Evolutionary conservation across 2,888 invertebrate species (phyloP).

Genomic region (Herminia tarsipennalis): DNA sequence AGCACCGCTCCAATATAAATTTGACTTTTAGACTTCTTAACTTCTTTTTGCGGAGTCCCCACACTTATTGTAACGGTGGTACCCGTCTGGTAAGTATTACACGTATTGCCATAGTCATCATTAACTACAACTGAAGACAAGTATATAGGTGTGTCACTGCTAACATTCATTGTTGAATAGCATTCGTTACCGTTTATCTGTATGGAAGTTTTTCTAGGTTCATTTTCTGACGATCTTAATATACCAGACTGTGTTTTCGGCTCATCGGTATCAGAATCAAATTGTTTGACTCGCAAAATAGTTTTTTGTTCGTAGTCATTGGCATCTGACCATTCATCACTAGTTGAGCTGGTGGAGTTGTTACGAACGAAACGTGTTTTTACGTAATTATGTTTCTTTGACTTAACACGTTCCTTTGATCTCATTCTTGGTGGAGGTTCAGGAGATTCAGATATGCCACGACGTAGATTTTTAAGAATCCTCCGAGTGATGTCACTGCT

Average conservation of each 20-base stretch:
- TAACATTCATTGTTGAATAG: constrained; percentile 91
- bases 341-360: constrained; percentile 78
- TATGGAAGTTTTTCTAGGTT: constrained; percentile 88
- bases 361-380: constrained; percentile 80
- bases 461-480: constrained; percentile 70
- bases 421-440: constrained; percentile 80
- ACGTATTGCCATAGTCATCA: constrained; percentile 79
- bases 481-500: constrained; percentile 77
- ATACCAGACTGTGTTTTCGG: constrained; percentile 49
- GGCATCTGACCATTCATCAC: constrained; percentile 82
- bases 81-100: constrained; percentile 80
- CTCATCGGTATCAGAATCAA: constrained; percentile 80
- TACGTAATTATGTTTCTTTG: constrained; percentile 80
- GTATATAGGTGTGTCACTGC: constrained; percentile 88
- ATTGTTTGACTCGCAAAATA: constrained; percentile 74
- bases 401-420: constrained; percentile 67
- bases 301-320: constrained; percentile 81
- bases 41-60: constrained; percentile 78
- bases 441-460: constrained; percentile 76
- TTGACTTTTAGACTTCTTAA: constrained; percentile 80
- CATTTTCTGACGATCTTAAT: constrained; percentile 64
- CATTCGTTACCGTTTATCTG: constrained; percentile 90
- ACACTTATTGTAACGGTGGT: constrained; percentile 88
- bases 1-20: constrained; percentile 79
- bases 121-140: constrained; percentile 91